phyloP scores from a whole-genome alignment of 2,797 vertebrate species.

The Poecilia gillii region DNA sequence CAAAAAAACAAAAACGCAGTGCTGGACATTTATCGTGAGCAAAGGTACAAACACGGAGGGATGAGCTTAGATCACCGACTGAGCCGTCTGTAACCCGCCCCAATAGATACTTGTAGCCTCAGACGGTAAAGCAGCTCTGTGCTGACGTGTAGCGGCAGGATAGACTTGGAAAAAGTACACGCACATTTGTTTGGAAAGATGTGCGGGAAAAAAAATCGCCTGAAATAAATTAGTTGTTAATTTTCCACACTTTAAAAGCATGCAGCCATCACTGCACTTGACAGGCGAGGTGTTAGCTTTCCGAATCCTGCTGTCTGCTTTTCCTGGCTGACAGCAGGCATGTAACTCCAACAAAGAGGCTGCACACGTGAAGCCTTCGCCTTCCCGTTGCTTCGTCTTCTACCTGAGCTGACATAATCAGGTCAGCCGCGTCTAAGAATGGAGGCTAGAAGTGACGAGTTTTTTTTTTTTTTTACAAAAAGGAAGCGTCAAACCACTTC shows the following conservation, averaged over 20 bases:
- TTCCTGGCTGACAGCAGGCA: conserved; percentile 40
- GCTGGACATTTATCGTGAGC: conserved; percentile 45
- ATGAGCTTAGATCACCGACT: conserved; percentile 25
- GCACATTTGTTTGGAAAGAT: neutral
- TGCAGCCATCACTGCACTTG: neutral
- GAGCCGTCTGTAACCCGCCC: conserved; percentile 21
- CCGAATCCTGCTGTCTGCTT: conserved; percentile 21
- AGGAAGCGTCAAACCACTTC: neutral
- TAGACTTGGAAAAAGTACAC: neutral
- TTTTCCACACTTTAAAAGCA: neutral
- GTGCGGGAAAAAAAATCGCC: neutral
- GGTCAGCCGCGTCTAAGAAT: conserved; percentile 46
- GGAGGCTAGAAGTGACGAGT: conserved; percentile 30
- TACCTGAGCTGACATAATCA: conserved; percentile 63
- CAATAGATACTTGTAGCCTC: neutral
- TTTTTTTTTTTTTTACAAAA: neutral
- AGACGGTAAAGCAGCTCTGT: neutral
- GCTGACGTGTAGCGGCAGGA: neutral
- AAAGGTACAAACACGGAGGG: conserved; percentile 33
- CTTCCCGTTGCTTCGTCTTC: conserved; percentile 50
- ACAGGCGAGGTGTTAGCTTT: conserved; percentile 21
- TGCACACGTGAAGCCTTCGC: conserved; percentile 40
- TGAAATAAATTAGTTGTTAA: neutral
- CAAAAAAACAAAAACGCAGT: neutral
- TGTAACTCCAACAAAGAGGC: conserved; percentile 27